Evolutionary conservation across 2,797 vertebrate genomes (phyloP), one percentile per base, ranked within the genome.

Genomic region (Schizopygopsis malacanthus): DNA sequence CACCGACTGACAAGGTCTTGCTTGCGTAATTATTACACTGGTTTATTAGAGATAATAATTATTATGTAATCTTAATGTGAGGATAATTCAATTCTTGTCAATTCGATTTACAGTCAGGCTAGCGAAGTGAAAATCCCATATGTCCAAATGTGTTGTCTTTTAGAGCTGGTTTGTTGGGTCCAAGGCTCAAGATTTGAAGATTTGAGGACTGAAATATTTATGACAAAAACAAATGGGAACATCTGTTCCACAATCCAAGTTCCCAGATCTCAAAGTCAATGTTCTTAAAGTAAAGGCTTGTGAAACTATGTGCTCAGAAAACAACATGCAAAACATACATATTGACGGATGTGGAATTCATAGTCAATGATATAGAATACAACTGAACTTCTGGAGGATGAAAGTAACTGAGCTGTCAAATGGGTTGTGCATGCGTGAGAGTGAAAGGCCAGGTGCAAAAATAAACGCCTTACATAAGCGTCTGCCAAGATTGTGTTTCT

Each of bases 381-480:
- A 86, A 20, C 18, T 81, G 80, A 79, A 83, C 67, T 85, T 84
- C 59, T 54, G 18, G 28, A 76, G 47, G 28, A 76, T 22, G 37
- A n/a, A 39, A 72, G 9, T 25, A 25, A 56, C 15, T 1, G 18
- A 37, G 41, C 41, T 61, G 69, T 87, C 61, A 54, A 76, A 59
- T 4, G 61, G 18, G 47, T 37, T 76, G 73, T 52, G 20, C 18
- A 11, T 54, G 47, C 18, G 20, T 54, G 47, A 76, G 9, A 52
- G 47, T n/a, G 47, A 87, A 88, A 90, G 81, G 80, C 77, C 45
- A 83, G 13, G 22, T 33, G 52, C 79, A 89, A 81, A 88, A 89
- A 89, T 86, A 90, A 81, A 73, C 43, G 0, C 6, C 59, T 91
- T 89, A 87, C 52, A 61, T 85, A 89, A 88, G 61, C 52, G 43